Evolutionary conservation across 2,888 invertebrate genomes (phyloP).

Genomic region (Chymomyza amoena): DNA sequence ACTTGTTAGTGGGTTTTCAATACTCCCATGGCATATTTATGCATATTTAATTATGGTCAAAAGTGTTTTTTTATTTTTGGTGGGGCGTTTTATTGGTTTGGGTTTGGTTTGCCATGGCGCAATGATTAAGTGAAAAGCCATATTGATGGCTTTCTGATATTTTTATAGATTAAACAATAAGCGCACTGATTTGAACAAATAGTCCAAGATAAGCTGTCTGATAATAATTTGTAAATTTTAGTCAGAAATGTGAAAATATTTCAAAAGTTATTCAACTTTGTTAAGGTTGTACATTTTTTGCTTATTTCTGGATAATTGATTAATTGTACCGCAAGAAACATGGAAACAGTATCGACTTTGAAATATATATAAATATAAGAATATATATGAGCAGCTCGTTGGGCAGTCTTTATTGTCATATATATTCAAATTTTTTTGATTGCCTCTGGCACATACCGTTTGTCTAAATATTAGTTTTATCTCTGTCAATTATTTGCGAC

Average conservation of each 20-base stretch:
- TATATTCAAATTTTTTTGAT: background rate
- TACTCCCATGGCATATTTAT: constrained; percentile 33
- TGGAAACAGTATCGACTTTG: background rate
- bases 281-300: no score
- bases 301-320: background rate
- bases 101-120: constrained; percentile 8
- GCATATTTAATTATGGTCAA: constrained; percentile 16
- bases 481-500: constrained; percentile 50
- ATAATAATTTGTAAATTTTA: background rate
- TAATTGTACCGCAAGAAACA: background rate
- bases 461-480: constrained; percentile 44
- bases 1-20: constrained; percentile 20
- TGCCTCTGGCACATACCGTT: constrained; percentile 15
- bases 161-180: constrained; percentile 25
- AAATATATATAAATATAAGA: background rate
- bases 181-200: constrained; percentile 41
- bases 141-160: constrained; percentile 24
- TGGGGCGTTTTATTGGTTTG: background rate
- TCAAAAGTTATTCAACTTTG: no score
- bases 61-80: background rate
- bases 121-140: constrained; percentile 37
- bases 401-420: background rate
- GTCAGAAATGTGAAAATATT: background rate
- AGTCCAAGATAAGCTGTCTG: background rate
- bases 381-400: background rate